Conservation (phyloP, 2,888 invertebrate species). For the Drosophila anceps region DNA sequence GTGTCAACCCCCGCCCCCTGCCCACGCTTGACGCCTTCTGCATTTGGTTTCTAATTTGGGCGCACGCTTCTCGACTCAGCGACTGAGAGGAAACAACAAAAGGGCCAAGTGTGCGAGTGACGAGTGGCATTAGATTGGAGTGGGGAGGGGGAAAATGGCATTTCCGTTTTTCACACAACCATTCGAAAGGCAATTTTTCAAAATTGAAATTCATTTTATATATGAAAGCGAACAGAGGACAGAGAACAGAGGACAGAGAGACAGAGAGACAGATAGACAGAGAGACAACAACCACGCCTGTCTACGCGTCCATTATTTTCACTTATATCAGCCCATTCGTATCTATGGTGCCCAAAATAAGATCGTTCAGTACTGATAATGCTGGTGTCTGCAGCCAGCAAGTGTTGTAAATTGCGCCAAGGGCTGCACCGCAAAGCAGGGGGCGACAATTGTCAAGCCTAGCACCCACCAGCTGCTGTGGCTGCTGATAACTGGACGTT, state of each 20-base stretch:
- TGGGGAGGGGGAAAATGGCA: slow-evolving; percentile 52
- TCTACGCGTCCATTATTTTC: slow-evolving; percentile 66
- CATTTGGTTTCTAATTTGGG: slow-evolving; percentile 76
- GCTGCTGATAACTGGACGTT: slow-evolving; percentile 31
- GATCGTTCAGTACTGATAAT: slow-evolving; percentile 65
- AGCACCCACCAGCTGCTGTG: slow-evolving; percentile 9
- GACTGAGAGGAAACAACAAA: slow-evolving; percentile 44
- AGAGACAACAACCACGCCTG: slow-evolving; percentile 55
- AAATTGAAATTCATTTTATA: slow-evolving; percentile 77
- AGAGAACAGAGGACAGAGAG: slow-evolving; percentile 14
- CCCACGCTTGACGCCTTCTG: slow-evolving; percentile 37
- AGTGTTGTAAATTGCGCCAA: slow-evolving; percentile 64
- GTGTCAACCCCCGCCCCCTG: slow-evolving; percentile 67
- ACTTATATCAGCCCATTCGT: slow-evolving; percentile 56
- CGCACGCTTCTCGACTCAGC: slow-evolving; percentile 61
- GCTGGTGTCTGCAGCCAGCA: slow-evolving; percentile 44
- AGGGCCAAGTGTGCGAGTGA: slow-evolving; percentile 46
- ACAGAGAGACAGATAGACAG: slow-evolving; percentile 23
- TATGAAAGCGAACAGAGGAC: slow-evolving; percentile 10
- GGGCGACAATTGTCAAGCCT: slow-evolving; percentile 39
- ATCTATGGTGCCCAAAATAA: slow-evolving; percentile 64
- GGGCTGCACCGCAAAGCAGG: slow-evolving; percentile 28
- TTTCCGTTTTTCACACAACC: slow-evolving; percentile 79
- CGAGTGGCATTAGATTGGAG: slow-evolving; percentile 10
- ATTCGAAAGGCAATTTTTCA: slow-evolving; percentile 76